A percentile compares a stretch with the other conserved stretches of the same genome.
phyloP scores from a whole-genome alignment of 2,888 invertebrate genomes.

The Tipula helvola region DNA sequence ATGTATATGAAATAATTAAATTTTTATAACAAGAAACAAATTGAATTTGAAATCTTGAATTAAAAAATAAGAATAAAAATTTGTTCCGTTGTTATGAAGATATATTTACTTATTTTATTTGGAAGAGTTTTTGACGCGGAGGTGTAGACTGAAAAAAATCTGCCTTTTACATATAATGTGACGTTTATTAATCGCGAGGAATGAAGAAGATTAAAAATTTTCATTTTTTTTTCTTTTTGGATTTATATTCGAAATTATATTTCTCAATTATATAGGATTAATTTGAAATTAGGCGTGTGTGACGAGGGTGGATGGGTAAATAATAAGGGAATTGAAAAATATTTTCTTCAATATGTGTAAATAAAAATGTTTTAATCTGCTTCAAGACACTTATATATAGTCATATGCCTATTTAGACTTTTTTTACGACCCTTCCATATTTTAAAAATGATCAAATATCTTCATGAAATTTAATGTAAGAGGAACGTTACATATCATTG shows the following conservation, averaged over 20 bases:
- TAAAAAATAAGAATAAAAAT: not conserved
- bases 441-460: too few species aligned
- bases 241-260: not conserved
- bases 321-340: not conserved
- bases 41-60: not conserved
- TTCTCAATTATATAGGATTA: not conserved
- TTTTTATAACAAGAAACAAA: not conserved
- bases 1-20: not conserved
- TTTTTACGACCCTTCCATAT: too few species aligned
- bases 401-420: not conserved
- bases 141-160: not conserved
- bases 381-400: not conserved
- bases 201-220: not conserved
- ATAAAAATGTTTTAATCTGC: not conserved
- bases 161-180: not conserved
- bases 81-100: not conserved
- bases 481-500: too few species aligned
- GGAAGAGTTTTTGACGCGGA: not conserved
- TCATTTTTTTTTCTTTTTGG: not conserved
- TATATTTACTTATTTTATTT: not conserved
- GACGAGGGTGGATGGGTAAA: not conserved
- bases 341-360: not conserved
- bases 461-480: too few species aligned
- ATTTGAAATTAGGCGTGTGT: not conserved
- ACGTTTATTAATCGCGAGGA: not conserved